Percentiles rank a stretch among this genome's conserved stretches.
Evolutionary conservation across 2,113 vertebrate species (phyloP).

Genomic region (Chroicocephalus ridibundus): DNA sequence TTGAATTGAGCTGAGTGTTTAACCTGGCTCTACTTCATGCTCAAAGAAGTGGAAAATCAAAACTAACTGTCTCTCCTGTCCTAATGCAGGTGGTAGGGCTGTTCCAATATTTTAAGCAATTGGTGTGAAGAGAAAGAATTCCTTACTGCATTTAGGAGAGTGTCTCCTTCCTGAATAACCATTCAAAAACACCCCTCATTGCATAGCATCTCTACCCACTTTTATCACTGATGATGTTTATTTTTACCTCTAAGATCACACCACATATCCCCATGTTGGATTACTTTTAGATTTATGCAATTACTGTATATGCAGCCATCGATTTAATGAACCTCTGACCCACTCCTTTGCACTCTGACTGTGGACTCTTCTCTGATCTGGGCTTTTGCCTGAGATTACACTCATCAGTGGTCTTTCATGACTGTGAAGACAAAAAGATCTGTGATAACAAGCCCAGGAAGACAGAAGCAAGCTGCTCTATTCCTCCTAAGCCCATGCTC

Average conservation of each 20-base stretch:
- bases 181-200: not conserved
- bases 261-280: rapidly evolving
- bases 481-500: not conserved
- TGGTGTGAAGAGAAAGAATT: not conserved
- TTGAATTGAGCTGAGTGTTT: not conserved
- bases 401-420: not conserved
- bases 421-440: not conserved
- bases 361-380: not conserved
- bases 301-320: rapidly evolving
- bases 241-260: not conserved
- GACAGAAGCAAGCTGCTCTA: not conserved
- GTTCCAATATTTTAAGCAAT: not conserved
- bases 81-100: not conserved
- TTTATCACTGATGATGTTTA: not conserved
- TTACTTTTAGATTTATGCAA: not conserved
- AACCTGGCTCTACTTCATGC: not conserved
- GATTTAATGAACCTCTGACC: not conserved
- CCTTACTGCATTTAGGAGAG: not conserved
- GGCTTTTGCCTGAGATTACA: not conserved
- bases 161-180: not conserved
- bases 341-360: not conserved
- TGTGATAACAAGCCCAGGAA: not conserved
- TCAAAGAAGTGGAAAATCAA: not conserved
- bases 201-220: not conserved
- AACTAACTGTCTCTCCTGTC: not conserved